These are phyloP conservation scores for Aplochiton taeniatus DNA, from an alignment of 2,797 vertebrate species.

Conservation along the genomic window DNA sequence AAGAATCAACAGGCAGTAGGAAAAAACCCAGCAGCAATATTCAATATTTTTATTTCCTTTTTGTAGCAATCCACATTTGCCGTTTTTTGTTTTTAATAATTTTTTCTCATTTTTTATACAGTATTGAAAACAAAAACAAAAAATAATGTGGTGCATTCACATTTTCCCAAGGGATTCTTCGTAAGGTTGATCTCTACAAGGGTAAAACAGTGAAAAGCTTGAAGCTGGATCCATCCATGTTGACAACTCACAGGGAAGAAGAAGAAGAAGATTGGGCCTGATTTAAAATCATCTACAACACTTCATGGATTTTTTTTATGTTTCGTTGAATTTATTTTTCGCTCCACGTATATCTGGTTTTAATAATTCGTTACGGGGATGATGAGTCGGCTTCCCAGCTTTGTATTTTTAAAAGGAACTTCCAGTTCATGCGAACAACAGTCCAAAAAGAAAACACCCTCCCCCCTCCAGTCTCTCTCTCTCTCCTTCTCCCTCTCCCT, in stretches of 20 bases:
- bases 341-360: constrained; percentile 47
- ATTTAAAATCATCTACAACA: constrained; percentile 90
- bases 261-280: constrained; percentile 73
- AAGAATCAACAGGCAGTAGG: not conserved
- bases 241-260: constrained; percentile 85
- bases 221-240: constrained; percentile 88
- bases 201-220: constrained; percentile 90
- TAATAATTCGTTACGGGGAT: constrained; percentile 66
- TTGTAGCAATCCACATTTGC: constrained; percentile 81
- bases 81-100: constrained; percentile 81
- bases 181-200: constrained; percentile 92
- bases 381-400: constrained; percentile 66
- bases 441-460: constrained; percentile 71
- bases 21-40: constrained; percentile 58
- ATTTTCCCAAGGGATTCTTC: constrained; percentile 94
- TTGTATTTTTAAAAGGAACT: constrained; percentile 88
- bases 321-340: constrained; percentile 65
- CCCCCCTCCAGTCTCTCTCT: constrained; percentile 49
- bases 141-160: constrained; percentile 93
- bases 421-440: constrained; percentile 95
- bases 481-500: not conserved
- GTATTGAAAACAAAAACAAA: constrained; percentile 85
- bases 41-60: constrained; percentile 70
- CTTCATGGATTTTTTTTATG: constrained; percentile 83
- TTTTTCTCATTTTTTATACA: constrained; percentile 90